phyloP scores from a whole-genome alignment of 2,888 invertebrate genomes.

The Eilema griseolum region DNA sequence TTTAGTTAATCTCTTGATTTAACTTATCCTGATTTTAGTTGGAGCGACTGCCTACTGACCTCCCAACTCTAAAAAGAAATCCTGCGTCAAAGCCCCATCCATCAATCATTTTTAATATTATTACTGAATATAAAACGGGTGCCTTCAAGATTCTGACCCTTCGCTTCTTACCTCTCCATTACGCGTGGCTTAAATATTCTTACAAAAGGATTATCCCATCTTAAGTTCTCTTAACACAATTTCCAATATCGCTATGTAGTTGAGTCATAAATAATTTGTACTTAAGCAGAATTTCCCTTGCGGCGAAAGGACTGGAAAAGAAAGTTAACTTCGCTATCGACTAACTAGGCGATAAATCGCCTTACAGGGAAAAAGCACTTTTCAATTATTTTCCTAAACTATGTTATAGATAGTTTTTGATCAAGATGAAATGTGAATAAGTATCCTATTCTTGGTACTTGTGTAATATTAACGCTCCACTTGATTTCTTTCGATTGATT shows the following conservation, averaged over 20 bases:
- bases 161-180: neutral
- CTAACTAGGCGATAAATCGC: neutral
- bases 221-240: constrained; percentile 23
- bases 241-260: constrained; percentile 7
- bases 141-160: neutral
- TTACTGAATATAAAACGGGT: neutral
- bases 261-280: constrained; percentile 5
- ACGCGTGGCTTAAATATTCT: constrained; percentile 4
- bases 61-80: neutral
- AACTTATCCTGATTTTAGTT: neutral
- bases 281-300: constrained; percentile 6
- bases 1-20: neutral
- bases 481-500: no score
- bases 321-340: neutral
- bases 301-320: neutral
- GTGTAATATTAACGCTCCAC: no score
- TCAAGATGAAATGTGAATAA: neutral
- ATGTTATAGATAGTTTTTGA: neutral
- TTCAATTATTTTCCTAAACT: neutral
- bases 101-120: neutral
- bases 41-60: neutral
- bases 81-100: neutral
- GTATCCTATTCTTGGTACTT: neutral
- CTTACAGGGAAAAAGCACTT: neutral
- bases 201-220: constrained; percentile 12